Conservation (phyloP, 1,140 invertebrate species). For the Campoletis sonorensis region DNA sequence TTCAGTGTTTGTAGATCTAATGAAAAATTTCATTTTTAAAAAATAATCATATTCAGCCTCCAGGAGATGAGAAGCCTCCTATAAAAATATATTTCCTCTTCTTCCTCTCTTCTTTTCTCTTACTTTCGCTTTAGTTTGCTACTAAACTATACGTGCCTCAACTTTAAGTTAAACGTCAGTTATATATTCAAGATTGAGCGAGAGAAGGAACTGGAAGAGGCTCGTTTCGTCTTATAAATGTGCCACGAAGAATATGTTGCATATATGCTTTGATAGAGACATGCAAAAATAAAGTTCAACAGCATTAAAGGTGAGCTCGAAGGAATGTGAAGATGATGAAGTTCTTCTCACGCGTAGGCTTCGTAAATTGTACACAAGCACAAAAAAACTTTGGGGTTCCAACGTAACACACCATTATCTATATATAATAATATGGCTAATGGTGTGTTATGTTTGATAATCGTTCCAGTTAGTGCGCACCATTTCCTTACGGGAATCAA, state of each 20-base stretch:
- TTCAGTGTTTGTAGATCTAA: too few relatives aligned
- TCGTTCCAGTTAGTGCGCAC: conserved; percentile 11
- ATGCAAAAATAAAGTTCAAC: background rate
- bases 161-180: background rate
- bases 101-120: background rate
- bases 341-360: conserved; percentile 34
- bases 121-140: background rate
- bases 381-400: background rate
- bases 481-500: conserved; percentile 27
- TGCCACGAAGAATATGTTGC: background rate
- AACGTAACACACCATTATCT: too few relatives aligned
- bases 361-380: background rate
- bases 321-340: conserved; percentile 31
- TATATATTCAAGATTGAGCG: background rate
- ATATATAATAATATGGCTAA: conserved; percentile 3
- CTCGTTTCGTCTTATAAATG: background rate
- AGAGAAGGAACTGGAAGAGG: background rate
- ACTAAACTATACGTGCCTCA: background rate
- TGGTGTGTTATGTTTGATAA: background rate
- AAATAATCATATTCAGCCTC: too few relatives aligned
- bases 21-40: too few relatives aligned
- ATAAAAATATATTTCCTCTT: background rate
- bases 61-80: background rate
- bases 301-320: background rate
- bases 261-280: conserved; percentile 25